Percentiles rank a stretch among this genome's conserved stretches.
phyloP scores from a whole-genome alignment of 2,888 invertebrate genomes.

The Galerucella calmariensis region DNA sequence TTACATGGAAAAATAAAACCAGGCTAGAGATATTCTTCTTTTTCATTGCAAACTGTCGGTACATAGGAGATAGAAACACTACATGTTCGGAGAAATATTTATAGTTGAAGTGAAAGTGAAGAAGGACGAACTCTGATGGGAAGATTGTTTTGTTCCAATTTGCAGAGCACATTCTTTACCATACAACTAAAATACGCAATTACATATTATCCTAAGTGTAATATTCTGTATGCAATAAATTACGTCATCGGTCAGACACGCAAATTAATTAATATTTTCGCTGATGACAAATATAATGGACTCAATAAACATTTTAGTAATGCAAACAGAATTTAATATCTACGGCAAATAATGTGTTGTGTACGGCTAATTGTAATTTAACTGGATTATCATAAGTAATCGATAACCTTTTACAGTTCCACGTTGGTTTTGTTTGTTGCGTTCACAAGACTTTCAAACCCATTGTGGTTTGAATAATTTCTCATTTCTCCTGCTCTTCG shows the following conservation, averaged over 20 bases:
- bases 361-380: not conserved
- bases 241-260: not conserved
- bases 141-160: too few relatives aligned
- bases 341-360: not conserved
- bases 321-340: not conserved
- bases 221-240: not conserved
- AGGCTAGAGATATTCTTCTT: too few relatives aligned
- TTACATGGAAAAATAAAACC: too few relatives aligned
- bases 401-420: not conserved
- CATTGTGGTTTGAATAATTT: not conserved
- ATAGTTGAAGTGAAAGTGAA: too few relatives aligned
- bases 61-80: too few relatives aligned
- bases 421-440: not conserved
- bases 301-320: constrained; percentile 4
- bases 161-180: too few relatives aligned
- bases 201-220: too few relatives aligned
- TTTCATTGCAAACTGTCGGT: too few relatives aligned
- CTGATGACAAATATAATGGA: not conserved
- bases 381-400: not conserved
- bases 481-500: not conserved
- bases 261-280: not conserved
- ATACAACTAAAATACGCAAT: too few relatives aligned
- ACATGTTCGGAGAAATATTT: too few relatives aligned
- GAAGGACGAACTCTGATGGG: too few relatives aligned
- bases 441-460: not conserved